A percentile compares a stretch with the other conserved stretches of the same genome.
These are phyloP conservation scores for Prenolepis imparis DNA, from an alignment of 2,888 invertebrate species.

Conservation along the genomic window DNA sequence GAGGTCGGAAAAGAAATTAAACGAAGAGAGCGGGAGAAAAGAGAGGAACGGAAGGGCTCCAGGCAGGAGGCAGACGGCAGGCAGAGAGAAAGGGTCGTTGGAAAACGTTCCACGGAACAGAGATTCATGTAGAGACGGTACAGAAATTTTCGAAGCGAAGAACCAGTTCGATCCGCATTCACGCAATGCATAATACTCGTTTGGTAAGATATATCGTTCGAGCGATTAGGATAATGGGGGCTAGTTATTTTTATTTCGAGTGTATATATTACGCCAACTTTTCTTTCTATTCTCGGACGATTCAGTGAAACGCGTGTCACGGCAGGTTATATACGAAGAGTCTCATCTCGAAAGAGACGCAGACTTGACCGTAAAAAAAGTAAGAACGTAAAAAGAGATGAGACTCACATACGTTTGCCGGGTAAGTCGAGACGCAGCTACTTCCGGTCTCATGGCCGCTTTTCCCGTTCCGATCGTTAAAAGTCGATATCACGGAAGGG, in stretches of 20 bases:
- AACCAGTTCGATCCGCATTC: conserved; percentile 65
- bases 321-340: neutral
- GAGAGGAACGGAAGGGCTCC: conserved; percentile 17
- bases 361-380: conserved; percentile 11
- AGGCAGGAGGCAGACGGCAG: neutral
- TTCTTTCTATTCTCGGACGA: conserved; percentile 2
- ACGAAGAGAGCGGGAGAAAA: conserved; percentile 38
- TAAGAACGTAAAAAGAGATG: conserved; percentile 14
- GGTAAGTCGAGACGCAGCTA: conserved; percentile 52
- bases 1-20: conserved; percentile 50
- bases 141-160: conserved; percentile 23
- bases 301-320: conserved; percentile 26
- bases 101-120: conserved; percentile 36
- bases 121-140: conserved; percentile 11
- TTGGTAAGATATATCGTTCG: conserved; percentile 32
- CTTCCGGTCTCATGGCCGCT: conserved; percentile 56
- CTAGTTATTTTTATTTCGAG: conserved; percentile 31
- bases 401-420: conserved; percentile 11
- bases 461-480: conserved; percentile 68
- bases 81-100: neutral
- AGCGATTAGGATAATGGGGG: conserved; percentile 51
- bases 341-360: neutral
- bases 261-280: neutral
- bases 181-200: conserved; percentile 61
- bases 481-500: conserved; percentile 67